A percentile compares a stretch with the other conserved stretches of the same genome.
phyloP scores from a whole-genome alignment of 2,797 vertebrate species.

The Schizopygopsis malacanthus region DNA sequence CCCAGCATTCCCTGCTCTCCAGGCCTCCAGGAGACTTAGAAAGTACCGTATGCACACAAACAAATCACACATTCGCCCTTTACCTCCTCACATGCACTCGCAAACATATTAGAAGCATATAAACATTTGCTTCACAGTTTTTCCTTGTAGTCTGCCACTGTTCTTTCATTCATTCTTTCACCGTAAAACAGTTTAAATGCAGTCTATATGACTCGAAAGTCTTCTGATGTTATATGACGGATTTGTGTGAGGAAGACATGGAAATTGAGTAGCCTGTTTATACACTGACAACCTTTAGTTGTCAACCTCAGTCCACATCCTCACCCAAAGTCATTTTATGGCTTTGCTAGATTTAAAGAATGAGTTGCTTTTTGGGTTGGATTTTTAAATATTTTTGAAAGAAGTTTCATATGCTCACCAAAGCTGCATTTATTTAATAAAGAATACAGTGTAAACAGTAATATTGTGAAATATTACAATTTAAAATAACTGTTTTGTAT shows the following conservation, averaged over 20 bases:
- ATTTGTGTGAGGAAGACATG: not conserved
- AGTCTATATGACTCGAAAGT: not conserved
- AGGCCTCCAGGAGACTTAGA: conserved; percentile 49
- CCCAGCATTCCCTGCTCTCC: conserved; percentile 58
- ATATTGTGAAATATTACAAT: not conserved
- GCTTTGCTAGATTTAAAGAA: not conserved
- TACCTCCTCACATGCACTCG: conserved; percentile 2
- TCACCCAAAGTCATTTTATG: not conserved
- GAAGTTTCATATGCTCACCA: not conserved
- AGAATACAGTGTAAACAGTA: not conserved
- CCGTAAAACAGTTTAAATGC: not conserved
- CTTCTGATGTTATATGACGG: not conserved
- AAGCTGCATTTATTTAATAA: not conserved
- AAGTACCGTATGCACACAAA: conserved; percentile 34
- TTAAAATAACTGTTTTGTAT: no score
- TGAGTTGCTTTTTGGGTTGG: no score
- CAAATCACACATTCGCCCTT: not conserved
- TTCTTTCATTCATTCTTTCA: not conserved
- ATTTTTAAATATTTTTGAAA: not conserved
- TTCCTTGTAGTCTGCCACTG: conserved; percentile 17
- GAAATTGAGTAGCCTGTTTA: not conserved
- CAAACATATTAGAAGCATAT: conserved; percentile 23
- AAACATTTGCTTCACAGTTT: conserved; percentile 20
- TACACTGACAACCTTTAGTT: not conserved
- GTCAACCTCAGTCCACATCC: not conserved